Conservation (phyloP, 37 sponge, comb jelly and placozoan species). For the Oopsacas minuta region DNA sequence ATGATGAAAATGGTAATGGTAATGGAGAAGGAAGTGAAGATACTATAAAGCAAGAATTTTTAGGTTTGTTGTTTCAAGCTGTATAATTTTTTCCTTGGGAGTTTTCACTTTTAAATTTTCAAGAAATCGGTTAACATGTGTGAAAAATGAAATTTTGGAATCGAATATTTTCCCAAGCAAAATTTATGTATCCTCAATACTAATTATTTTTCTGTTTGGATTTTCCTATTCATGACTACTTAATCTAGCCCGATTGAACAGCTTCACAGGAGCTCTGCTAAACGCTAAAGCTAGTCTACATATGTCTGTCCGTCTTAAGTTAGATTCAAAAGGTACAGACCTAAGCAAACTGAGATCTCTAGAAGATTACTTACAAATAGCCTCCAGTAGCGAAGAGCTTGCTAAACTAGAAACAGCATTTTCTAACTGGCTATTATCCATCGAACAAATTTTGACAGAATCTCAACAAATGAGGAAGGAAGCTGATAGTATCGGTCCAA, state of each 20-base stretch:
- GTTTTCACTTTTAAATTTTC: too few relatives aligned
- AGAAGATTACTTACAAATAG: not conserved
- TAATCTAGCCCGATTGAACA: not conserved
- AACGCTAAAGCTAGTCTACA: constrained; percentile 2
- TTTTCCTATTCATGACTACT: not conserved
- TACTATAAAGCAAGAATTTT: not conserved
- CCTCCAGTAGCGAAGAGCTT: not conserved
- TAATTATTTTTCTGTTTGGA: too few relatives aligned
- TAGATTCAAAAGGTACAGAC: not conserved
- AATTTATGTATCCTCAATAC: too few relatives aligned
- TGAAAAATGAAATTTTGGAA: too few relatives aligned
- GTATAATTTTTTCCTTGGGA: too few relatives aligned
- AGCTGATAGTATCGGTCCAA: constrained; percentile 80
- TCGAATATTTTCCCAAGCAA: too few relatives aligned
- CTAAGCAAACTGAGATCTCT: not conserved
- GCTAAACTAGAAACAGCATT: not conserved
- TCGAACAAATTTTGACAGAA: constrained; percentile 61
- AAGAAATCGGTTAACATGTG: too few relatives aligned
- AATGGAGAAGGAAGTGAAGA: not conserved
- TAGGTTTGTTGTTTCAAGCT: not conserved
- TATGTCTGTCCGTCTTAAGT: not conserved
- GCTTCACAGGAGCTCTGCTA: not conserved
- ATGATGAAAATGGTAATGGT: not conserved
- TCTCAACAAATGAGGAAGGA: constrained; percentile 86
- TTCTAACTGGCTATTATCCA: not conserved